phyloP scores from a whole-genome alignment of 1,140 invertebrate species.

The Drosophila burlai region DNA sequence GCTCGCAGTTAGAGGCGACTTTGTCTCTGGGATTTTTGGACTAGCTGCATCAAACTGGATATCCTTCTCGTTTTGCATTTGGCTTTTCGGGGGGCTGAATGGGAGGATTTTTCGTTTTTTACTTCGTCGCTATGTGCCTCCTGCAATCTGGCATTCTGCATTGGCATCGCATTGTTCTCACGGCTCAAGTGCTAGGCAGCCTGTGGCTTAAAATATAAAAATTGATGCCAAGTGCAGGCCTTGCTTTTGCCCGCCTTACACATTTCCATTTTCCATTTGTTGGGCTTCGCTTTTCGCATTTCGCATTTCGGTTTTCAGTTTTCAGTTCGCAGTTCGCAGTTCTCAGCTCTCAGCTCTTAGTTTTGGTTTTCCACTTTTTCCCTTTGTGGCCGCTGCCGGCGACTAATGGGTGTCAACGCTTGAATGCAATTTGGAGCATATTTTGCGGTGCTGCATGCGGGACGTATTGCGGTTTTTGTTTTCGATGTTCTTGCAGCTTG shows the following conservation, averaged over 20 bases:
- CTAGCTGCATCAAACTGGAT: conserved; percentile 49
- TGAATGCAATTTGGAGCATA: conserved; percentile 78
- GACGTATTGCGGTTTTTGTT: conserved; percentile 36
- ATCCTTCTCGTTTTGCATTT: conserved; percentile 48
- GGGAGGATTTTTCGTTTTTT: neutral
- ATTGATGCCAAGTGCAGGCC: conserved; percentile 79
- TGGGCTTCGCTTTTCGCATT: conserved; percentile 28
- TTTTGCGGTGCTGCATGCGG: conserved; percentile 56
- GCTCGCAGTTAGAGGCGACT: conserved; percentile 32
- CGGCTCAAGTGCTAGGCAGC: conserved; percentile 74
- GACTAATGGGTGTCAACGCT: conserved; percentile 78
- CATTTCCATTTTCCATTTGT: conserved; percentile 61
- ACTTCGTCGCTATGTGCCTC: conserved; percentile 22
- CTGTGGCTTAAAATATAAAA: conserved; percentile 81
- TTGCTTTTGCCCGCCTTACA: conserved; percentile 51
- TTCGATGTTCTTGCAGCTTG: conserved; percentile 28
- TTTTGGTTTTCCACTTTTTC: conserved; percentile 27
- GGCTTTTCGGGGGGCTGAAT: conserved; percentile 23
- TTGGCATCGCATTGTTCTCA: conserved; percentile 78
- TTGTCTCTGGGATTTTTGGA: conserved; percentile 44
- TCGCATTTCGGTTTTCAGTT: conserved; percentile 10
- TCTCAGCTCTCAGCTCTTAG: neutral
- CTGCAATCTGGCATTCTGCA: conserved; percentile 66
- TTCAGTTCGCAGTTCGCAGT: neutral
- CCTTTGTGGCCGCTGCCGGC: conserved; percentile 23